Conservation (phyloP, 2,888 invertebrate species). For the Agriopis leucophaearia region DNA sequence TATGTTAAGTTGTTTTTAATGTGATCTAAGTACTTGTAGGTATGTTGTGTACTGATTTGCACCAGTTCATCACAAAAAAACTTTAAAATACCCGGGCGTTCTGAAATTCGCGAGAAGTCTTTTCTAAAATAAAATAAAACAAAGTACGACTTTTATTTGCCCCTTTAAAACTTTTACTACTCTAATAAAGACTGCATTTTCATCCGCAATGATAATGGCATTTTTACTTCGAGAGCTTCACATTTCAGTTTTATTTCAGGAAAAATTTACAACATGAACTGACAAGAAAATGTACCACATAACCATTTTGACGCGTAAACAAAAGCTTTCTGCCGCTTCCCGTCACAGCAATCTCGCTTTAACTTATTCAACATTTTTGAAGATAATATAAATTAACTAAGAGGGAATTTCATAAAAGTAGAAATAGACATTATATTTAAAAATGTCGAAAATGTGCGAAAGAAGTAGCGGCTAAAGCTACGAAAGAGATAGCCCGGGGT, state of each 20-base stretch:
- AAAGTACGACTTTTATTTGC: conserved; percentile 18
- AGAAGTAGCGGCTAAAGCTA: neutral
- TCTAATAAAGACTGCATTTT: conserved; percentile 19
- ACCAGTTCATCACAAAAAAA: neutral
- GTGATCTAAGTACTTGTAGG: too few relatives aligned
- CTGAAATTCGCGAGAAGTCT: neutral
- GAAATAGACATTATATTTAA: too few relatives aligned
- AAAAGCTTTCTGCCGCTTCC: neutral
- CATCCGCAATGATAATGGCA: conserved; percentile 20
- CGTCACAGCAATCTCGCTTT: too few relatives aligned
- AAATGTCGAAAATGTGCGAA: too few relatives aligned
- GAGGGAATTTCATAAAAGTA: too few relatives aligned
- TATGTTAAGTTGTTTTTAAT: too few relatives aligned
- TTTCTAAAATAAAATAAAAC: conserved; percentile 10
- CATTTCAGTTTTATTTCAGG: conserved; percentile 9
- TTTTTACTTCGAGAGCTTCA: conserved; percentile 15
- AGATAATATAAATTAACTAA: too few relatives aligned
- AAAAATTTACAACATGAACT: neutral
- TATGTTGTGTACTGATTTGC: neutral
- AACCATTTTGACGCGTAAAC: neutral
- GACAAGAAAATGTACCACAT: neutral
- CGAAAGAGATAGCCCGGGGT: neutral
- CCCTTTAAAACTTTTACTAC: conserved; percentile 18
- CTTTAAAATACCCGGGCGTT: neutral
- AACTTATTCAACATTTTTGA: too few relatives aligned